Base-by-base conservation (phyloP, 2,888 invertebrate species). In the Troglohyphantes excavatus region DNA sequence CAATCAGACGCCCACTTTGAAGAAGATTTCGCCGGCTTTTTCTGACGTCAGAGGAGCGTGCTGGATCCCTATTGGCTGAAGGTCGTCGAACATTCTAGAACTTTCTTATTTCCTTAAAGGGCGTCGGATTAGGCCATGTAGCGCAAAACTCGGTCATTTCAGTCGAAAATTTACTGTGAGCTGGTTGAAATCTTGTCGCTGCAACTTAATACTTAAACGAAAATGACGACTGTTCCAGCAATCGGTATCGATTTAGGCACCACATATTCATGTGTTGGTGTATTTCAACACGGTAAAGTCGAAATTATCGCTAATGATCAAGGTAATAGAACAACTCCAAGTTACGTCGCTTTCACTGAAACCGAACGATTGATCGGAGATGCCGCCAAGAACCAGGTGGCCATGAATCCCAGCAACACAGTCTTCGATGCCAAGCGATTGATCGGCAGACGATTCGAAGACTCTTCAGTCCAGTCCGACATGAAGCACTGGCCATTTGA, bases 221-320 rank as follows among this genome's bases (percentile, higher is more conserved):
- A 78, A 81, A 91, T 91, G 91, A 70, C 90, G 33, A 81, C 79
- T 29, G 65, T 68, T 85, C 91, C 90, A 17, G 91, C 91, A 29
- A 90, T 91, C 19, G 98, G 98, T 95, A 97, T 98, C 94, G 97
- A 97, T 94, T 94, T 97, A 92, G 97, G 97, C 84, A 97, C 97
- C 82, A 97, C 97, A n/a, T 97, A 96, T 94, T 97, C 97, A 78
- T 96, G 96, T 93, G 96, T 96, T 78, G 96, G 96, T 75, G 96
- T 97, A 23, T 97, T 96, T 94, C 96, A 96, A 86, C 92, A 91
- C 53, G 91, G 91, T 29, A 92, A 92, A 92, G 94, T 94, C 19
- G 94, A 94, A 92, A 94, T 94, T 76, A 94, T 94, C 91, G 94
- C 94, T 84, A 94, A 94, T 89, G 94, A 94, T 91, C 94, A 94